Evolutionary conservation across 2,888 invertebrate species (phyloP).

Genomic region (Thereva nobilitata): DNA sequence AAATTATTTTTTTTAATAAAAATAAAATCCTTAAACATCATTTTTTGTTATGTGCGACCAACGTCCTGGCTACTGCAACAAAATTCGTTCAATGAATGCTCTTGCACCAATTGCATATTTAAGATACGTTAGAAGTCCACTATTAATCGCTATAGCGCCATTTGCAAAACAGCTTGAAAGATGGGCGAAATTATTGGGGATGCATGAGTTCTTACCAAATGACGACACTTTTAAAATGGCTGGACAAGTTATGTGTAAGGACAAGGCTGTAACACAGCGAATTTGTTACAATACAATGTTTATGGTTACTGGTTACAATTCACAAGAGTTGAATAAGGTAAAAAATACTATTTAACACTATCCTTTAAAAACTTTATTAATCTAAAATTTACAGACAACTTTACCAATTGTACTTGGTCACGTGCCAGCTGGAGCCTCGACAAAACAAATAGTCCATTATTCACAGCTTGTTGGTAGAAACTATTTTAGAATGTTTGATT

Average conservation of each 20-base stretch:
- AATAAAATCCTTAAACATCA: constrained; percentile 44
- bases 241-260: constrained; percentile 60
- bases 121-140: constrained; percentile 58
- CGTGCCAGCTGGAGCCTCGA: constrained; percentile 58
- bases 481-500: constrained; percentile 59
- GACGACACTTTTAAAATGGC: constrained; percentile 56
- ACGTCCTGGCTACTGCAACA: constrained; percentile 56
- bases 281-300: constrained; percentile 65
- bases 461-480: constrained; percentile 57
- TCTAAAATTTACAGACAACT: constrained; percentile 51
- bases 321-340: constrained; percentile 51
- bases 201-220: constrained; percentile 66
- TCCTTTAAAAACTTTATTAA: no score
- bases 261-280: constrained; percentile 59
- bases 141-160: constrained; percentile 55
- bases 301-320: constrained; percentile 58
- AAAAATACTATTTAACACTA: no score
- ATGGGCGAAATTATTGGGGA: constrained; percentile 16
- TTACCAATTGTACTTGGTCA: constrained; percentile 58
- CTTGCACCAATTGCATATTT: constrained; percentile 66
- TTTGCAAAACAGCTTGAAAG: constrained; percentile 44
- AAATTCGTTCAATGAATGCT: constrained; percentile 61
- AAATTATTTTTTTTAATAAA: background rate
- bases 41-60: constrained; percentile 51
- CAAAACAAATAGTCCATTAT: constrained; percentile 58